Evolutionary conservation across 1,140 invertebrate genomes (phyloP), one percentile per base, ranked within the genome.

Genomic region (Scaptomyza graminum): DNA sequence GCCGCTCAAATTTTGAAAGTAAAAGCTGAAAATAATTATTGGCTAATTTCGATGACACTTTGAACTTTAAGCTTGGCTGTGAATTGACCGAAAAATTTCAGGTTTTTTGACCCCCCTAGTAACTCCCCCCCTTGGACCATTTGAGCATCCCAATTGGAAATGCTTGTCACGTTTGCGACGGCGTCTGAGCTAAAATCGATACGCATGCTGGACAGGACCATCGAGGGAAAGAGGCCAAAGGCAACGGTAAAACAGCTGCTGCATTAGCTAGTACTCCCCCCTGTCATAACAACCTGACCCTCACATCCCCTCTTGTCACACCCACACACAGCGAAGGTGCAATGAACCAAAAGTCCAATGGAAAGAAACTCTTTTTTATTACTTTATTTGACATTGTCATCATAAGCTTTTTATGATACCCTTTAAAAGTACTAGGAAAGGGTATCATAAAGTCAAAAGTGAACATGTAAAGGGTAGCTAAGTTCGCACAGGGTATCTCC

Each of bases 131-230:
- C 9, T 34, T 25, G n/a, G 22, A 15, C 18, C 25, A 22, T 9
- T 31, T 9, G 31, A 34, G 31, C 44, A 44, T 51, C 66, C 25
- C 68, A 68, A 82, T 87, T 77, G 51, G 25, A 39, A 50, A 85
- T 85, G 76, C 82, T 63, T 50, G 83, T 87, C 82, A 85, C 82
- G 82, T 85, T 82, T 87, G 74, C 63, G 59, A 74, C 65, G 57
- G 51, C 75, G 82, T 85, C 82, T 85, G 82, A 69, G 74, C 47
- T 47, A 79, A 83, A 84, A 83, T 85, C 81, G 73, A 84, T 85
- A 85, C 43, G 59, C 39, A 43, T 51, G 62, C 64, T 28, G 28
- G 43, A 49, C 66, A n/a, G 37, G 12, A n/a, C 12, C 37, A 41
- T 5, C 0, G 37, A 41, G 37, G 12, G 37, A 5, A 41, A 9